Evolutionary conservation across 30 jellyfish, hydroid and myxozoan genomes (phyloP), one percentile per base, ranked within the genome.

Genomic region (Pelagia noctiluca): DNA sequence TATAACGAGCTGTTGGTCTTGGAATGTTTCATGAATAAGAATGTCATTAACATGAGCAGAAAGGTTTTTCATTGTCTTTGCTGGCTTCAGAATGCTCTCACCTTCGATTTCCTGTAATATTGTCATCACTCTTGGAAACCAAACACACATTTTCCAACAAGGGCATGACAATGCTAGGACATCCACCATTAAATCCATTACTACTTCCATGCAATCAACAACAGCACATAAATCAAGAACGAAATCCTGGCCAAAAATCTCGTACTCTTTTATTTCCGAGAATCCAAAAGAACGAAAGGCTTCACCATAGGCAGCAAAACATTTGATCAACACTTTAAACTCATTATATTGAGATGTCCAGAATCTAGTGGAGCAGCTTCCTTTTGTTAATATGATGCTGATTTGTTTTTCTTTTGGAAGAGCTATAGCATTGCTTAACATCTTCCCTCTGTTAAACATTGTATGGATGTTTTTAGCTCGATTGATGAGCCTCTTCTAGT

Each of bases 371-470:
- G 57, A 3, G 53, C 76, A 63, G 48, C 50, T 63, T 7, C 76
- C 76, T 63, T 63, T 30, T 3, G 76, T 63, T 3, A 63, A 28
- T 63, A 19, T 63, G 19, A 63, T 49, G 24, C 21, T 63, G 11
- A 63, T 10, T 3, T 63, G 57, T 21, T 63, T 63, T 3, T 7
- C 10, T 34, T 63, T 30, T 7, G 76, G 5, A 63, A 63, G 48
- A 10, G 54, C 76, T 13, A 25, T 63, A 7, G 53, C 76, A 28
- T 13, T 7, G 53, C 57, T 25, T 21, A 63, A 63, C 76, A 63
- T 63, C 76, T 63, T 63, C 2, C 53, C 76, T 63, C 76, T 63
- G 3, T 63, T 7, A 34, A 63, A 63, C 76, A 63, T 63, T 25
- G 76, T 28, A 34, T 63, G 76, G 53, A 63, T 63, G 53, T 63